A percentile compares a stretch with the other conserved stretches of the same genome.
These are phyloP conservation scores for Tinamus guttatus DNA, from an alignment of 2,113 vertebrate species.

Conservation along the genomic window DNA sequence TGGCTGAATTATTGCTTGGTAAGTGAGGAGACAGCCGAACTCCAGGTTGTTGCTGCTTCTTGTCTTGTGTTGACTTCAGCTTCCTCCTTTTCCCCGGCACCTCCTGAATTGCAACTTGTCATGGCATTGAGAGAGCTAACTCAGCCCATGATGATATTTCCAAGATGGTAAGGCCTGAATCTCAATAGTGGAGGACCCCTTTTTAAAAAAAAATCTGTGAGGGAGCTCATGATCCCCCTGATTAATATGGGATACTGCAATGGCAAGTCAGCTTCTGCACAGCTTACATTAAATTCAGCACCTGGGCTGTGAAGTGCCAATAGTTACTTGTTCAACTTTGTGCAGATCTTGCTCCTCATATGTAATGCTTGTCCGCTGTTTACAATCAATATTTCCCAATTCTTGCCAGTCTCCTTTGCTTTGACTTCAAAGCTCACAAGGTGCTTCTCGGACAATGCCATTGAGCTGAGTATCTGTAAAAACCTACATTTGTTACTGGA, in stretches of 20 bases:
- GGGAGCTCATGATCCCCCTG: neutral
- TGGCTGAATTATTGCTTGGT: neutral
- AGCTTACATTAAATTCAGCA: neutral
- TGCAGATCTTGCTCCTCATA: neutral
- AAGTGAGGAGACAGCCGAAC: neutral
- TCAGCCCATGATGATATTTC: neutral
- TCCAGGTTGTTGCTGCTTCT: neutral
- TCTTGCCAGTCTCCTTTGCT: neutral
- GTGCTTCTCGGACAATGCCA: neutral
- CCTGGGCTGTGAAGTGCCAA: neutral
- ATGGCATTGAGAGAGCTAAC: neutral
- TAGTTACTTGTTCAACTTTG: neutral
- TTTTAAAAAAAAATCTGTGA: too few species aligned
- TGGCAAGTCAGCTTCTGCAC: neutral
- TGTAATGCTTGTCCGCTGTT: neutral
- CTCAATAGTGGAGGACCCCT: too few species aligned
- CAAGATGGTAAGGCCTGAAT: neutral
- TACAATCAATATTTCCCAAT: neutral
- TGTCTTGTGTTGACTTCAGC: constrained; percentile 31
- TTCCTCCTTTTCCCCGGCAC: constrained; percentile 17
- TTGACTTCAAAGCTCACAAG: neutral
- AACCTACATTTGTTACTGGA: neutral
- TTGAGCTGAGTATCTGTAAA: neutral
- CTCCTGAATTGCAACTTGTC: constrained; percentile 33
- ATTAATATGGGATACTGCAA: neutral